Evolutionary conservation across 2,797 vertebrate species (phyloP).

Genomic region (Protosalanx chinensis): DNA sequence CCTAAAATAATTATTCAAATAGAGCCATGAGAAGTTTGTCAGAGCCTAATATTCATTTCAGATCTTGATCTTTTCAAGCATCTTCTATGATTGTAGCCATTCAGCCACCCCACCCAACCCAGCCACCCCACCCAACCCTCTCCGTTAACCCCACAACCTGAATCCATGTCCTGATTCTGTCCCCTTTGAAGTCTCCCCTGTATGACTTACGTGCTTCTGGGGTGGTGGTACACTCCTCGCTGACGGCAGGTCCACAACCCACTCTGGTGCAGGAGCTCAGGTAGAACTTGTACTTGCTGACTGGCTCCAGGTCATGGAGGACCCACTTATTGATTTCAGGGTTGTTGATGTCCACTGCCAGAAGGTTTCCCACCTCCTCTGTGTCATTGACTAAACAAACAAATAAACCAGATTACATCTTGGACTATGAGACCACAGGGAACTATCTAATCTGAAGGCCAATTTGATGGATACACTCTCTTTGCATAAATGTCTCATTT

Average conservation of each 20-base stretch:
- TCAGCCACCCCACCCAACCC: constrained; percentile 12
- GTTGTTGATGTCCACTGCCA: constrained; percentile 74
- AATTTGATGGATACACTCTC: constrained; percentile 17
- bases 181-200: neutral
- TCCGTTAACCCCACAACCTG: constrained; percentile 8
- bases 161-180: constrained; percentile 17
- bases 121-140: neutral
- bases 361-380: constrained; percentile 76
- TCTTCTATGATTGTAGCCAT: neutral
- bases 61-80: constrained; percentile 22
- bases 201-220: constrained; percentile 85
- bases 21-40: constrained; percentile 67
- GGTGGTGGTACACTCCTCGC: constrained; percentile 82
- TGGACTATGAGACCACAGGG: constrained; percentile 36
- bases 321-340: constrained; percentile 75
- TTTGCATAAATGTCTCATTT: constrained; percentile 5
- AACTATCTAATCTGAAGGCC: constrained; percentile 32
- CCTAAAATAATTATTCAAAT: constrained; percentile 66
- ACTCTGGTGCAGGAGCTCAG: constrained; percentile 84
- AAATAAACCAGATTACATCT: constrained; percentile 27
- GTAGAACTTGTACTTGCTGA: constrained; percentile 92
- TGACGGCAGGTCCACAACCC: constrained; percentile 85
- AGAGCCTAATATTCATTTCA: constrained; percentile 48
- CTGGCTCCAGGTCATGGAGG: constrained; percentile 77
- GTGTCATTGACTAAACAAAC: constrained; percentile 86